Base-by-base conservation (phyloP, 2,797 vertebrate species). In the Sebastes vulpes region DNA sequence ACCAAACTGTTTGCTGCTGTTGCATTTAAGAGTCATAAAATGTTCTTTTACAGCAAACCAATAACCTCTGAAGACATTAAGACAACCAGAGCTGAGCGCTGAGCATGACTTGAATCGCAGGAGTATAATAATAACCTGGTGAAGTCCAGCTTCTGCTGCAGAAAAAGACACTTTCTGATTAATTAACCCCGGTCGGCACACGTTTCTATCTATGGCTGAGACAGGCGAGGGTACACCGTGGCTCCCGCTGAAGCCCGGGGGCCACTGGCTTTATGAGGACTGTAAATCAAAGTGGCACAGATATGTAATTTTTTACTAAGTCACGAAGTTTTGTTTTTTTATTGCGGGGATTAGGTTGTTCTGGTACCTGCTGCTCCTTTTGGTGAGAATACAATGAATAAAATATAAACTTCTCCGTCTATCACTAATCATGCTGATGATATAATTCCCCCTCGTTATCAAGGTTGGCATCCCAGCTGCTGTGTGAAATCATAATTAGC, bases 271-370 rank as follows among this genome's bases (percentile, higher is more conserved):
- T 89, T 88, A 90, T 89, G 89, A 90, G 59, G 28, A 52, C 79
- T 46, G 79, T 89, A 85, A 82, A 92, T 92, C 86, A 92, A 69
- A 82, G 31, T 20, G 57, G 29, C 72, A 48, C 35, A 23, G 66
- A 58, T 76, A 29, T 76, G 48, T 48, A 56, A 57, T 77, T 71
- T 74, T 65, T 65, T 16, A 35, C 20, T 4, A 9, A 63, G 23
- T 63, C 31, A 29, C 21, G 10, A 70, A 75, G 38, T 81, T 69
- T 68, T 28, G 12, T 67, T 54, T 59, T 69, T 69, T 59, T 58
- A 16, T 14, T 16, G 10, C 10, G 32, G 6, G 38, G 20, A 63
- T 60, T 32, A 18, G 25, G 63, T 70, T 35, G 53, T 59, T 38
- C 29, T 14, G 50, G 7, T 11, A 16, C 60, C 61, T 69, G 58